phyloP scores from a whole-genome alignment of 2,888 invertebrate species.

The Xylocampa areola region DNA sequence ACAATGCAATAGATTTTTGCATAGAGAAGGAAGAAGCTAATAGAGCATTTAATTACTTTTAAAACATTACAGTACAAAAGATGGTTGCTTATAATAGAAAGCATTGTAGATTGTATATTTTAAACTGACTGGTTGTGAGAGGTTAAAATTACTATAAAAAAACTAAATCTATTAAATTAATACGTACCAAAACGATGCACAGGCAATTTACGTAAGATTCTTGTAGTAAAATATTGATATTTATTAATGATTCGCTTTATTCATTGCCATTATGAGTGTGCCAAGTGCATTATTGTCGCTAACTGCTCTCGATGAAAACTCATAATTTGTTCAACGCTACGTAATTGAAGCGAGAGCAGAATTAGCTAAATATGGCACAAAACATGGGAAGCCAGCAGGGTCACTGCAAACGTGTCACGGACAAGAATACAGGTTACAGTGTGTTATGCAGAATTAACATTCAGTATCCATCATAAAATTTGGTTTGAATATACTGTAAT shows the following conservation, averaged over 20 bases:
- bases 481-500: neutral
- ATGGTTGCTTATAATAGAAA: too few relatives aligned
- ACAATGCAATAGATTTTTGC: constrained; percentile 23
- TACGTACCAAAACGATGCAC: too few relatives aligned
- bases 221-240: too few relatives aligned
- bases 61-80: too few relatives aligned
- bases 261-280: neutral
- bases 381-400: constrained; percentile 34
- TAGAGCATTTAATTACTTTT: constrained; percentile 6
- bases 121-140: too few relatives aligned
- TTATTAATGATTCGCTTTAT: too few relatives aligned
- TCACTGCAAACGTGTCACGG: constrained; percentile 33
- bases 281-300: neutral
- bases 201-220: too few relatives aligned
- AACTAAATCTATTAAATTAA: too few relatives aligned
- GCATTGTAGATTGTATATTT: too few relatives aligned
- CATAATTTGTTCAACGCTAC: constrained; percentile 5
- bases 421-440: constrained; percentile 8
- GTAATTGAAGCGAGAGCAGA: constrained; percentile 37
- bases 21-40: constrained; percentile 14
- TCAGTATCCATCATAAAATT: too few relatives aligned
- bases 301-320: constrained; percentile 2
- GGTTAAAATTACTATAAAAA: too few relatives aligned
- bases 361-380: constrained; percentile 36
- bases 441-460: neutral